Base-by-base conservation (phyloP, 64 coral and sea anemone species). In the Platygyra sinensis region DNA sequence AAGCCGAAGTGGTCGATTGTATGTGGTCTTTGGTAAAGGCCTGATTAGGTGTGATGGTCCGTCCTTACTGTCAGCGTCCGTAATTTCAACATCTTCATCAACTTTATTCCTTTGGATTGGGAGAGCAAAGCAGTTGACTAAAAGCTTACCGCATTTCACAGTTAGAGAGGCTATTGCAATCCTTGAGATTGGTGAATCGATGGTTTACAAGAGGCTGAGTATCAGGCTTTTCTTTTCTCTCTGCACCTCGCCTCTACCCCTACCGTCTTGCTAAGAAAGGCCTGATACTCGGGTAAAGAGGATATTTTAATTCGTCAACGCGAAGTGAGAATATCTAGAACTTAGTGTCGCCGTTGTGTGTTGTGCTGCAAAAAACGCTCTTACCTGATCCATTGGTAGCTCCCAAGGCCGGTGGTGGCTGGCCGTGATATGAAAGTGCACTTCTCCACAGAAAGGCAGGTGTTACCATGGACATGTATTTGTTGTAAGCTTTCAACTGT, bases 1-100 rank as follows among this genome's bases (percentile, higher is more conserved):
- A 74, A 90, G 73, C 67, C 93, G 90, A 20, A 87, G 36, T 24
- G 87, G 93, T 55, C 93, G 88, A 20, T 42, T 90, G 22, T 79
- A 83, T 83, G 86, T 73, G 27, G 30, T 75, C 78, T 83, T 82
- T 39, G 71, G 80, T n/a, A 52, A 72, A 8, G 81, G 81, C 39
- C 9, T 85, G 24, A 85, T 38, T 7, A 36, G 81, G 2, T n/a
- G 19, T 85, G 81, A 63, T 24, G 81, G 62, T 13, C 63, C 63
- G 49, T 72, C 81, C 10, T 85, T 85, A 11, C 38, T 24, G 36
- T 69, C 22, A 71, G 4, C 20, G 27, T 38, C 13, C 22, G 7
- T 28, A 4, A 24, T 17, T 24, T 51, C 62, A n/a, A 22, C 50
- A 61, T 27, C 50, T 9, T 69, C 63, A 12, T 71, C 22, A 24